A percentile compares a stretch with the other conserved stretches of the same genome.
These are phyloP conservation scores for Sebastes cheni DNA, from an alignment of 2,797 vertebrate species.

Conservation along the genomic window DNA sequence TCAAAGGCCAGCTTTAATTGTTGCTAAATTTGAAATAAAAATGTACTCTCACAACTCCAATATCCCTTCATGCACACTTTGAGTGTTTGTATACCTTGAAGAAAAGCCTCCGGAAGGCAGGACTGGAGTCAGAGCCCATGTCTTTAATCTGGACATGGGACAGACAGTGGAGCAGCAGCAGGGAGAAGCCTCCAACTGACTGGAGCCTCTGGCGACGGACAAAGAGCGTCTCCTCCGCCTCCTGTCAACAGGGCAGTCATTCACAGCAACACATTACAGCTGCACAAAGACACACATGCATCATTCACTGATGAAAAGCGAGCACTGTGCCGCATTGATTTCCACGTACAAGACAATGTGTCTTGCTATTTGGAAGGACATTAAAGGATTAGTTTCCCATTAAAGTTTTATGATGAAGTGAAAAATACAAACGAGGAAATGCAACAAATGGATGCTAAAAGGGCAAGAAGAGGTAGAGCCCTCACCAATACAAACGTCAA, in stretches of 20 bases:
- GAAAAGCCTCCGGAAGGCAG: conserved; percentile 85
- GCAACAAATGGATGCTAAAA: neutral
- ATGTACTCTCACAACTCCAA: neutral
- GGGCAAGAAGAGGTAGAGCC: neutral
- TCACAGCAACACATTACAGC: neutral
- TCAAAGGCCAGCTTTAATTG: neutral
- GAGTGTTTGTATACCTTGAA: conserved; percentile 81
- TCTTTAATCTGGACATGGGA: conserved; percentile 82
- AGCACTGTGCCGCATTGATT: neutral
- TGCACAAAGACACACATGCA: neutral
- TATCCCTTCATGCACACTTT: neutral
- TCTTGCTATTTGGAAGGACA: neutral
- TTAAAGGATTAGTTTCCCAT: neutral
- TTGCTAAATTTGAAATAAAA: neutral
- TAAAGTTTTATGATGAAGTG: neutral
- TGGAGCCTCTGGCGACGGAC: conserved; percentile 83
- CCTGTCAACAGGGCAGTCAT: conserved; percentile 67
- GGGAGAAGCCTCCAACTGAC: conserved; percentile 85
- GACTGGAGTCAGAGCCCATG: conserved; percentile 75
- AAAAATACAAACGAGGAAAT: neutral
- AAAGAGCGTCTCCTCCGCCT: conserved; percentile 80
- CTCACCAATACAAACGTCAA: neutral
- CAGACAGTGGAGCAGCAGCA: conserved; percentile 87
- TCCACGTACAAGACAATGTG: neutral
- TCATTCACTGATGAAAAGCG: neutral